These are phyloP conservation scores for Schrankia costaestrigalis DNA, from an alignment of 2,888 invertebrate species.

Conservation along the genomic window DNA sequence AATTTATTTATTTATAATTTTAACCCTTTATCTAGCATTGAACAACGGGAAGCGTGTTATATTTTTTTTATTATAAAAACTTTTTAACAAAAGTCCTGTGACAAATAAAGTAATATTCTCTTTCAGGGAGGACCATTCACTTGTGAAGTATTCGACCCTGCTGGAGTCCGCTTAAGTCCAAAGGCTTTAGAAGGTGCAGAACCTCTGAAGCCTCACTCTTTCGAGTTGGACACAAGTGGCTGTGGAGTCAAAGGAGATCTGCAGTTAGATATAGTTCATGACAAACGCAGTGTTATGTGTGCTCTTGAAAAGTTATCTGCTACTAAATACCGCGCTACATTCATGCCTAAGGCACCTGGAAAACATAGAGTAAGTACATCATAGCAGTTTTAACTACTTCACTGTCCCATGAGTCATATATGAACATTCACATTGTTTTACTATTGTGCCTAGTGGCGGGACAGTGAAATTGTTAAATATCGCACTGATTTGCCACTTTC, in stretches of 20 bases:
- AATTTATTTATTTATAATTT: no score
- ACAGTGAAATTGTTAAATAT: no score
- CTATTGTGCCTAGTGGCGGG: no score
- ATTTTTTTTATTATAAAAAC: neutral
- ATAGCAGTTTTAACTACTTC: no score
- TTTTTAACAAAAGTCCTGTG: neutral
- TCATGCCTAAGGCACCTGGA: constrained; percentile 88
- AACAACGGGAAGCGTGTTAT: no score
- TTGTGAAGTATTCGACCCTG: constrained; percentile 96
- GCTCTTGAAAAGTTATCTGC: constrained; percentile 89
- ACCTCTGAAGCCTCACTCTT: constrained; percentile 93
- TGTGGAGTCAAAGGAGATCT: constrained; percentile 91
- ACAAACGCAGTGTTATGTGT: constrained; percentile 91
- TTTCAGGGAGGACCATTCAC: constrained; percentile 95
- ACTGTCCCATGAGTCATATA: no score
- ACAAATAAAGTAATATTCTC: neutral
- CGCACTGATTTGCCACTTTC: no score
- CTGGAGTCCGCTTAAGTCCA: constrained; percentile 88
- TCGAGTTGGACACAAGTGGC: constrained; percentile 83
- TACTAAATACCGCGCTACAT: constrained; percentile 88
- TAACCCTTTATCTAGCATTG: no score
- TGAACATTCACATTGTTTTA: no score
- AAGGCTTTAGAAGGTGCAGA: constrained; percentile 89
- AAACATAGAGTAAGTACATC: constrained; percentile 83
- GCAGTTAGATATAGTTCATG: constrained; percentile 93